phyloP scores from a whole-genome alignment of 2,797 vertebrate species.

The Oreortyx pictus region DNA sequence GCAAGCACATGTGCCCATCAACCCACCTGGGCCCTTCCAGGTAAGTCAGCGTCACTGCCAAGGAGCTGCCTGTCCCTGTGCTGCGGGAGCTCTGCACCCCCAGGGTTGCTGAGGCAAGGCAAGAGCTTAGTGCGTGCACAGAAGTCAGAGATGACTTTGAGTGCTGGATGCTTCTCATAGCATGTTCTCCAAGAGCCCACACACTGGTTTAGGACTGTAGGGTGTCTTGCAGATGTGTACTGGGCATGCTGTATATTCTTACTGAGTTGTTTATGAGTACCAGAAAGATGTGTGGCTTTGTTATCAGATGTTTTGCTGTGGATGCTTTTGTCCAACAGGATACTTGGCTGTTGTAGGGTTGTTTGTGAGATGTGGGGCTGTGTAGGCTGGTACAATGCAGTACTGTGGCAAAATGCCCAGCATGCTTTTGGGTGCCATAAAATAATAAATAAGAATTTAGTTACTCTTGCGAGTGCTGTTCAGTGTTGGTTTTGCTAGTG shows the following conservation, averaged over 20 bases:
- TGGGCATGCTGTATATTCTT: neutral
- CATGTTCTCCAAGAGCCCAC: neutral
- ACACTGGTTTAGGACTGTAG: neutral
- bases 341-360: neutral
- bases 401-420: conserved; percentile 7
- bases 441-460: conserved; percentile 34
- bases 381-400: neutral
- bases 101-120: neutral
- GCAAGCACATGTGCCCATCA: conserved; percentile 89
- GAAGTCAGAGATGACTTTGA: neutral
- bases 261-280: rapidly evolving
- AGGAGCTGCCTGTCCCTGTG: neutral
- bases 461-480: neutral
- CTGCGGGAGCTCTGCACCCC: neutral
- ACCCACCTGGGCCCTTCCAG: conserved; percentile 93
- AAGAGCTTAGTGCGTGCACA: neutral
- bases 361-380: neutral
- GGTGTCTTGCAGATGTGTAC: neutral
- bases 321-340: neutral
- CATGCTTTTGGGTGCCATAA: neutral
- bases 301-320: neutral
- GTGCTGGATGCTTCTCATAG: neutral
- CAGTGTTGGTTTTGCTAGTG: neutral
- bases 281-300: neutral
- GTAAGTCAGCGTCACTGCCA: conserved; percentile 74